Conservation (phyloP, 1,140 invertebrate genomes). For the Oscheius sp. region DNA sequence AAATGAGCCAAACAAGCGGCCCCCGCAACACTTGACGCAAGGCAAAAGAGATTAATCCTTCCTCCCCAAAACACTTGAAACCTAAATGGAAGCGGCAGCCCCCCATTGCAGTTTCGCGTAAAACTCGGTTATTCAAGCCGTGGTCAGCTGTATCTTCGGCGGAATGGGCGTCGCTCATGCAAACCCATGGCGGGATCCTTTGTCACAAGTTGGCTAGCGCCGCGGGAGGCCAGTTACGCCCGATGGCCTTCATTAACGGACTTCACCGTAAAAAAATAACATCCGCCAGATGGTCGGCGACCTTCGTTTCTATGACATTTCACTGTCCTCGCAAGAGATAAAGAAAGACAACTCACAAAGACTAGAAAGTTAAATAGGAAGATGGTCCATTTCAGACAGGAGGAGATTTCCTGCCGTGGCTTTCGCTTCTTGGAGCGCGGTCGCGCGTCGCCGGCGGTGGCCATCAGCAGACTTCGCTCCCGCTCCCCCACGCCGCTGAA, state of each 20-base stretch:
- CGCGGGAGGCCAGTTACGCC: too few relatives aligned
- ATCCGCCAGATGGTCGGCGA: neutral
- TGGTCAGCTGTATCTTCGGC: too few relatives aligned
- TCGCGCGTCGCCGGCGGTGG: conserved; percentile 26
- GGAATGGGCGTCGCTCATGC: too few relatives aligned
- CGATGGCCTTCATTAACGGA: neutral
- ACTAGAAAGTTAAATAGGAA: conserved; percentile 59
- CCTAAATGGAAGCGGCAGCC: too few relatives aligned
- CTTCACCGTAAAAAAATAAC: neutral
- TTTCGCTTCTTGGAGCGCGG: conserved; percentile 38
- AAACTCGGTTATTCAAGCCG: too few relatives aligned
- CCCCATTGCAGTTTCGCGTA: too few relatives aligned
- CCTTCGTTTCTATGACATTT: conserved; percentile 8
- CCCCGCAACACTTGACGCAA: too few relatives aligned
- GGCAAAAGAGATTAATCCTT: too few relatives aligned
- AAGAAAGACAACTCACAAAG: conserved; percentile 55
- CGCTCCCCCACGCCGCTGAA: conserved; percentile 29
- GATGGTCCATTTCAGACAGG: conserved; percentile 58
- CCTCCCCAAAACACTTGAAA: too few relatives aligned
- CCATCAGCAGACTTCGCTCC: conserved; percentile 36
- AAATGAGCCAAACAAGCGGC: conserved; percentile 1
- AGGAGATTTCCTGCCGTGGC: conserved; percentile 59
- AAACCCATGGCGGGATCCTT: too few relatives aligned
- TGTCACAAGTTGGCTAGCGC: too few relatives aligned
- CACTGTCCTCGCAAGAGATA: neutral